A percentile compares a stretch with the other conserved stretches of the same genome.
Conservation (phyloP, 1,140 invertebrate genomes). For the Sarcophaga bullata region DNA sequence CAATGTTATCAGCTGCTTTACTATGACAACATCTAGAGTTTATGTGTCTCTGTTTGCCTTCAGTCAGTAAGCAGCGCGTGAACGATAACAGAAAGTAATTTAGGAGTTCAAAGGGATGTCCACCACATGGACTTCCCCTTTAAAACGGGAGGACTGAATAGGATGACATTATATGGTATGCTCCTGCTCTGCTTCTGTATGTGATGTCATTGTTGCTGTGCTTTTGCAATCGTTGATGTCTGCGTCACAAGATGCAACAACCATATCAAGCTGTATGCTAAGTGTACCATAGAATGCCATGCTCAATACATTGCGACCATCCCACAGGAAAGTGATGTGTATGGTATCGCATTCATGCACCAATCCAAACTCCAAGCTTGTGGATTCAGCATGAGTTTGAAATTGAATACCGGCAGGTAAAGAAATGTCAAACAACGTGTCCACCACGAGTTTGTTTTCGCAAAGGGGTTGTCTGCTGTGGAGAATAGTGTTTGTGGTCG, state of each 20-base stretch:
- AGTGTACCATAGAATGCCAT: constrained; percentile 76
- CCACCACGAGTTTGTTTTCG: constrained; percentile 76
- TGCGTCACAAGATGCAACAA: constrained; percentile 42
- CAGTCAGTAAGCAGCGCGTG: too few species aligned
- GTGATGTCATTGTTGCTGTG: not conserved
- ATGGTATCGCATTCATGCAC: constrained; percentile 94
- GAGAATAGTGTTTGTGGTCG: constrained; percentile 81
- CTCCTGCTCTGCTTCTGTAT: constrained; percentile 28
- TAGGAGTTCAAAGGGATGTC: too few species aligned
- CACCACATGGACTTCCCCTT: too few species aligned
- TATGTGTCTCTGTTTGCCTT: too few species aligned
- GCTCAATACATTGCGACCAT: constrained; percentile 79
- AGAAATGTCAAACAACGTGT: constrained; percentile 85
- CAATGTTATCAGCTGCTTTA: too few species aligned
- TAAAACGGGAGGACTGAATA: too few species aligned
- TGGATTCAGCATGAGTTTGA: constrained; percentile 83
- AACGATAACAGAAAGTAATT: too few species aligned
- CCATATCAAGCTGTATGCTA: constrained; percentile 66
- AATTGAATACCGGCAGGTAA: constrained; percentile 89
- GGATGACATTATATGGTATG: constrained; percentile 28
- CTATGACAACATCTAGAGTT: too few species aligned
- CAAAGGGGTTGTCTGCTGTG: constrained; percentile 89
- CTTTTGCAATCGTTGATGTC: not conserved
- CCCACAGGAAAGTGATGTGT: constrained; percentile 77
- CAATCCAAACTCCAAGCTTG: constrained; percentile 90